Evolutionary conservation across 2,113 vertebrate species (phyloP), one percentile per base, ranked within the genome.

Genomic region (Ochotona curzoniae): DNA sequence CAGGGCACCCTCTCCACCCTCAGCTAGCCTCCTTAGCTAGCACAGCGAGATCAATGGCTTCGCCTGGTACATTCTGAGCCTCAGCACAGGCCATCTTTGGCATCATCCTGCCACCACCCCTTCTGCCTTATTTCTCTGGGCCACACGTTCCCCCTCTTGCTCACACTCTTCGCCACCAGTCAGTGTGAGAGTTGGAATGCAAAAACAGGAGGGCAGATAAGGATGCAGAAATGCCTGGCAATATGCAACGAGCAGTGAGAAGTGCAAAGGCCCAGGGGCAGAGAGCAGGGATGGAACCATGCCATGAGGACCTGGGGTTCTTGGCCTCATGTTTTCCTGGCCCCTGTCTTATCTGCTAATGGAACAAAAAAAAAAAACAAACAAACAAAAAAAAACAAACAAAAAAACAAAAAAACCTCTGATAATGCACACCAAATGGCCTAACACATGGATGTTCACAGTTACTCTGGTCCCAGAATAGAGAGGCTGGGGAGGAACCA

Each of bases 291-390:
- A 79, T 54, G 23, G 73, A 71, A 38, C 8, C 54, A 38, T 5
- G 10, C 47, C 5, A 4, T 4, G 47, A 80, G 38, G 49, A 17
- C 23, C 38, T 66, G 63, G 64, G 60, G 47, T 67, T 49, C 17
- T 80, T 44, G n/a, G 54, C 38, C 26, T 61, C n/a, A 13, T 0
- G 64, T 15, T 63, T 76, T 84, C 75, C 74, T 8, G 8, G 74
- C 57, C 61, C 74, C 10, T 67, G 26, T 44, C 73, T 81, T 26
- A 90, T 25, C 79, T 51, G 23, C 14, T 64, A 38, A 15, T 51
- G n/a, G 83, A 82, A 91, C 86, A 64, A 49, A 82, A 87, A 81
- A 61, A 83, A 95, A 63, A 86, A 87, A 71, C 6, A 44, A 44
- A 4, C 3, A 61, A 86, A 95, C 63, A 86, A 87, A 71, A 82